Evolutionary conservation across 2,113 vertebrate species (phyloP), one percentile per base, ranked within the genome.

Genomic region (Crocuta crocuta): DNA sequence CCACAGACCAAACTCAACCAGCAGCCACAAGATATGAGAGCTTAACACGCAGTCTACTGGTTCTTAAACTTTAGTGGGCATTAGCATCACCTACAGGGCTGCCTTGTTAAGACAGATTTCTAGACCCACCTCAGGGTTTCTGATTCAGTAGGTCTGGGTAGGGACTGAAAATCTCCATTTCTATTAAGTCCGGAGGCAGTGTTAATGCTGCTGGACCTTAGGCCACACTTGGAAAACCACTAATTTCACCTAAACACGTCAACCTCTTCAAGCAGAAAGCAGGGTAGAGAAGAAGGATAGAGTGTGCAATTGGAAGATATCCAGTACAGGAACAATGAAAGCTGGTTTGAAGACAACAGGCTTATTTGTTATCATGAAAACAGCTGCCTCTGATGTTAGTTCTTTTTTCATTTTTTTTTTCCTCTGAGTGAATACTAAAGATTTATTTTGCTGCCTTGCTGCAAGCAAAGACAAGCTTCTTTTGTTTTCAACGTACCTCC

Each of bases 371-470:
- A 88, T 48, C 65, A 35, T 87, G 82, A 35, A 83, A 94, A 95
- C 33, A 73, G 17, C n/a, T 94, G 66, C 35, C 24, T 94, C 66
- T 86, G 28, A 91, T 24, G 7, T 33, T 31, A 93, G 48, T 53
- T 58, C 28, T 93, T 65, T 84, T 65, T 68, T 87, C 35, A 39
- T 39, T 39, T 76, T n/a, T 63, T 63, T 74, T 61, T 93, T 50
- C 21, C 53, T 3, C 7, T 73, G 31, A 17, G 3, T 65, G 31
- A 94, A 84, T 33, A 21, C 24, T 50, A 61, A 80, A 95, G 80
- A 23, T 87, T 91, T 85, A 66, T 86, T 96, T 80, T 86, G 39
- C 71, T 97, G 83, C 63, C 87, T 79, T 90, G 79, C 31, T 95
- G 33, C 33, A 78, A 93, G n/a, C 35, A 90, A 35, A 90, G 3